Base-by-base conservation (phyloP, 1,140 invertebrate species). In the Drosophila hydei region DNA sequence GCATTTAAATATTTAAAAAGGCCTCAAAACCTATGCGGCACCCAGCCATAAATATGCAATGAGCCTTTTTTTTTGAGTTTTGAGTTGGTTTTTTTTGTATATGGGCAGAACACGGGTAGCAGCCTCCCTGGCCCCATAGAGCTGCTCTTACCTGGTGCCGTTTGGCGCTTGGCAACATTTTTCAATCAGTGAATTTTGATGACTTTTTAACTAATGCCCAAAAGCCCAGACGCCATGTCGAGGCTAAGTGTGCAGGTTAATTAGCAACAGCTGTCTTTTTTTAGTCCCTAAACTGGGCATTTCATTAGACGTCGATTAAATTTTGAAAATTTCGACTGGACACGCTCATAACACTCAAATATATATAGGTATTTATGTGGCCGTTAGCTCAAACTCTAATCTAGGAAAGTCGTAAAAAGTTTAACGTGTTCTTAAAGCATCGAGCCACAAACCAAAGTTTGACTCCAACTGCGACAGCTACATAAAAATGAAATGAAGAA, bases 1-100 rank as follows among this genome's bases (percentile, higher is more conserved):
- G 69, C 67, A 87, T 87, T 85, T 85, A 85, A 85, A 85, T 85
- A 85, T 85, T 87, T 87, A 72, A 85, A 87, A 77, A 73, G 68
- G 77, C 69, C 56, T 51, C 64, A 72, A 72, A 75, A 56, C 60
- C 65, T 64, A 54, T 74, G 65, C 27, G 40, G 59, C 62, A 50
- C 43, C 65, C 40, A 52, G 47, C 70, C 51, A 87, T 85, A 80
- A 85, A 85, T 85, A 85, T 87, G 81, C 81, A 77, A 87, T 85
- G 80, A 87, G 54, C 11, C 42, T 42, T 11, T 6, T 9, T 70
- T 48, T 70, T 63, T 73, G 51, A 68, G 59, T 61, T 58, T 75
- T 40, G 4, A 16, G n/a, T 14, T 40, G 6, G 7, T 33, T 33
- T 33, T 11, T 33, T 33, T 12, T 75, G 63, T 45, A 38, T 43